Base-by-base conservation (phyloP, 64 coral and sea anemone genomes). In the Dendronephthya gigantea region DNA sequence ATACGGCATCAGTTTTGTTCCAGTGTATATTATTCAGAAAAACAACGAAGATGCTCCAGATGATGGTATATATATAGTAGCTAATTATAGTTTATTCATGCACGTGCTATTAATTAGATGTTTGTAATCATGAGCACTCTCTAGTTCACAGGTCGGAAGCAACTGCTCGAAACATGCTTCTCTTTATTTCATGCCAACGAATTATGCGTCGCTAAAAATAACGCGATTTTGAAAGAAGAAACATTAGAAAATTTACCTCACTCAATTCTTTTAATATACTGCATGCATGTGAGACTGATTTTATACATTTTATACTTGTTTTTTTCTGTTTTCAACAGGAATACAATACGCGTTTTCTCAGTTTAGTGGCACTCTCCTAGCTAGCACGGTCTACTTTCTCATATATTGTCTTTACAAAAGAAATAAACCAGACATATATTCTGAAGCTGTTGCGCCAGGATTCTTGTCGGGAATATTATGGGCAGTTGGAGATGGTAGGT, bases 361-460 rank as follows among this genome's bases (percentile, higher is more conserved):
- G 36, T 79, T 79, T 79, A 35, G 27, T 79, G 72, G 72, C 36
- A 33, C 37, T 29, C 37, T 79, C 0, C 15, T 79, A 33, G 36
- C 72, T 1, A 79, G 72, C 17, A 79, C 72, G 19, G 17, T 79
- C 19, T 36, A 37, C 22, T 79, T 79, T 79, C 28, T 79, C 15
- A 79, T 33, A 29, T 79, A 79, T 33, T 79, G 72, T 79, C 4
- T 79, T 36, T 35, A 79, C 37, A 79, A 79, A 19, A 79, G 72
- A 35, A 79, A 79, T 17, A 79, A 79, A 79, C 72, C 72, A 39
- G 31, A 79, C 36, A 33, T 79, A 37, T 79, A 79, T 79, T 29
- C 72, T 7, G 19, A 19, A 36, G 36, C 37, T 39, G 72, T 79
- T 79, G 72, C 72, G 0, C 72, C 72, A 79, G 72, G 72, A 8